Evolutionary conservation across 2,797 vertebrate species (phyloP).

Genomic region (Molossus alvarezi): DNA sequence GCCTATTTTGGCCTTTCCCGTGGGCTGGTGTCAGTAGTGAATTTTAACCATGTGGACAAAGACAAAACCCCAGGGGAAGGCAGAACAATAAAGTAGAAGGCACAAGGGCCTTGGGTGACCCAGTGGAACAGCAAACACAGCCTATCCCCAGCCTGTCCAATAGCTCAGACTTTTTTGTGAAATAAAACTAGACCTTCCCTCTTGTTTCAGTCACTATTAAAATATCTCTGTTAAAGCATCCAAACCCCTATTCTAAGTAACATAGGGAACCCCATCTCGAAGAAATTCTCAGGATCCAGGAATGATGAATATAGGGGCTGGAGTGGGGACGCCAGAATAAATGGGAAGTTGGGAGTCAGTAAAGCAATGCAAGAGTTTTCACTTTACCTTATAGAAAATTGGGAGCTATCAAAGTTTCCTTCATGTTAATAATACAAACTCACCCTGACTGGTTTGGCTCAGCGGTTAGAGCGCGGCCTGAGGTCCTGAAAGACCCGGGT

Average conservation of each 20-base stretch:
- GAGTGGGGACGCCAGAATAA: background rate
- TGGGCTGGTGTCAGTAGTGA: background rate
- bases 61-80: background rate
- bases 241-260: background rate
- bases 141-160: background rate
- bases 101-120: background rate
- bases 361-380: background rate
- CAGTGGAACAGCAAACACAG: background rate
- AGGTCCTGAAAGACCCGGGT: too few relatives aligned
- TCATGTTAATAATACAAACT: background rate
- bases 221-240: background rate
- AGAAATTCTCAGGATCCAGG: background rate
- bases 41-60: background rate
- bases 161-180: background rate
- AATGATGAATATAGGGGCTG: background rate
- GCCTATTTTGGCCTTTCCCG: background rate
- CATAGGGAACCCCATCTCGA: background rate
- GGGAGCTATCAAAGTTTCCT: background rate
- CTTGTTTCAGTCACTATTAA: background rate
- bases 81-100: background rate
- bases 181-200: constrained; percentile 35
- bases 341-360: background rate
- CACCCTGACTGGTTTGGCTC: too few relatives aligned
- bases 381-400: background rate
- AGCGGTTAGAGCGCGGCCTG: too few relatives aligned